Evolutionary conservation across 2,797 vertebrate genomes (phyloP).

Genomic region (Myiothlypis coronata): DNA sequence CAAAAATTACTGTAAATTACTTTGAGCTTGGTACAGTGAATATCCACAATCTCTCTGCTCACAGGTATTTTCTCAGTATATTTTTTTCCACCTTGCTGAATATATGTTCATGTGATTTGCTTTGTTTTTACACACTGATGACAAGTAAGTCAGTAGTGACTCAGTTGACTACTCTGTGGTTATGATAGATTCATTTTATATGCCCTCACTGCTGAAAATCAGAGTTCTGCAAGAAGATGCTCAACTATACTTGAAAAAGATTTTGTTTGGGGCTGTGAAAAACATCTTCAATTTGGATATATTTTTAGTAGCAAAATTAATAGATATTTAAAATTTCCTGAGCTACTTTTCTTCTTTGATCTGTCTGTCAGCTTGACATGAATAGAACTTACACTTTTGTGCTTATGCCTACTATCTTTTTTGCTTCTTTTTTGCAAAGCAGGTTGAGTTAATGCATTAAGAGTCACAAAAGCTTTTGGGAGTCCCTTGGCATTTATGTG

Average conservation of each 20-base stretch:
- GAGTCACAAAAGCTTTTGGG: constrained; percentile 33
- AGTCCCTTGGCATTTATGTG: constrained; percentile 61
- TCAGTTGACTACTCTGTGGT: background rate
- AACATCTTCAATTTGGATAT: constrained; percentile 12
- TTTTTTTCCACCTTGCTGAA: background rate
- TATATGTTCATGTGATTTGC: background rate
- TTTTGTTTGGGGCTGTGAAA: constrained; percentile 21
- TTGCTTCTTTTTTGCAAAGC: background rate
- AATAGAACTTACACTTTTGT: constrained; percentile 44
- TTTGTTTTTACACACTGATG: background rate
- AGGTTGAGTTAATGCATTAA: constrained; percentile 47
- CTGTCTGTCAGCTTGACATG: constrained; percentile 31
- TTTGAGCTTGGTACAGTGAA: background rate
- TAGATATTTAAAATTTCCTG: constrained; percentile 41
- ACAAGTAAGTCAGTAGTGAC: background rate
- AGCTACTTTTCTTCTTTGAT: constrained; percentile 36
- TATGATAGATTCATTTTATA: background rate
- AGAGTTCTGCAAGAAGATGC: background rate
- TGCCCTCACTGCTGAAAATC: background rate
- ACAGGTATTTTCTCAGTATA: background rate
- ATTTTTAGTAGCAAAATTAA: constrained; percentile 59
- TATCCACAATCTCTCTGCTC: background rate
- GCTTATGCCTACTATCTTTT: background rate
- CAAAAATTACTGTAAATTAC: background rate
- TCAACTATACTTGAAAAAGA: background rate